These are phyloP conservation scores for Terrapene triunguis DNA, from an alignment of 2,113 vertebrate genomes.

Conservation along the genomic window DNA sequence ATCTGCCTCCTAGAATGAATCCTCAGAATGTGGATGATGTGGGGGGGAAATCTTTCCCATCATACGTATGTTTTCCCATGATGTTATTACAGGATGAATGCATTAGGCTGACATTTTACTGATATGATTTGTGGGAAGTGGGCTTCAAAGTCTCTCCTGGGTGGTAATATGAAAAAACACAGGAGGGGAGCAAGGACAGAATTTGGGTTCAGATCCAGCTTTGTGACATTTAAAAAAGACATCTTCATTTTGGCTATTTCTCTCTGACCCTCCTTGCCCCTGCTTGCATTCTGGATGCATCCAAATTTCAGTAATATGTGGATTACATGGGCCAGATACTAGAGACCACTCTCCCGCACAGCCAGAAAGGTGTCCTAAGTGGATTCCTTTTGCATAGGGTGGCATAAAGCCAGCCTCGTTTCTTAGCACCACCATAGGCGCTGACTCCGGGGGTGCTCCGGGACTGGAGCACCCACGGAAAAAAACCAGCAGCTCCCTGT, in stretches of 20 bases:
- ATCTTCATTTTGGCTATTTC: constrained; percentile 48
- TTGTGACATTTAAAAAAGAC: constrained; percentile 39
- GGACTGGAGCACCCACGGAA: no score
- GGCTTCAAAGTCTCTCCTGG: background rate
- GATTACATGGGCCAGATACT: background rate
- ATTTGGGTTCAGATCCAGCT: constrained; percentile 13
- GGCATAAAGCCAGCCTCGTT: constrained; percentile 21
- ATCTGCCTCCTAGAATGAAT: background rate
- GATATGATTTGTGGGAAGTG: background rate
- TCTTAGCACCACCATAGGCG: no score
- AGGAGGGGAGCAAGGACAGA: background rate
- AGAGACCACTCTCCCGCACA: background rate
- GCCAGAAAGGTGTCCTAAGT: constrained; percentile 9
- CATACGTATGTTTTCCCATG: background rate
- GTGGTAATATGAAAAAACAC: constrained; percentile 11
- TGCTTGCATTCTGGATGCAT: constrained; percentile 33
- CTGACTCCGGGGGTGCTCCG: no score
- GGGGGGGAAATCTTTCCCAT: background rate
- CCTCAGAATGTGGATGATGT: background rate
- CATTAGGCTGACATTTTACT: constrained; percentile 34
- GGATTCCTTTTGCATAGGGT: background rate
- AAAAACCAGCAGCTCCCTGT: no score
- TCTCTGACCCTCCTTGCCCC: constrained; percentile 29
- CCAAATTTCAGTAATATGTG: background rate
- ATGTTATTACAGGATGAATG: constrained; percentile 35